These are phyloP conservation scores for Pantala flavescens DNA, from an alignment of 1,140 invertebrate genomes.

Conservation along the genomic window DNA sequence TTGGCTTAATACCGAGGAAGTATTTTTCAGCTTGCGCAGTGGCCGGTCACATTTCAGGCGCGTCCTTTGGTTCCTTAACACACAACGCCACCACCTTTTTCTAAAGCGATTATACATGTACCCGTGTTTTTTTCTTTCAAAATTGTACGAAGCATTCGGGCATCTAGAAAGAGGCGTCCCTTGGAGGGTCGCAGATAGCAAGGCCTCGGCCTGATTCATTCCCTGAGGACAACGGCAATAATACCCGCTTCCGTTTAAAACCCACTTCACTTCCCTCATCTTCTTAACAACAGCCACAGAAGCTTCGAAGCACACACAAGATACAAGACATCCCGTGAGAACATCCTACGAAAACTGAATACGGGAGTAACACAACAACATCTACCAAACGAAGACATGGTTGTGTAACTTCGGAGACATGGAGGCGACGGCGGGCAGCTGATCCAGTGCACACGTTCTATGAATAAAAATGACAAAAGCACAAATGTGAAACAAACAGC, in stretches of 20 bases:
- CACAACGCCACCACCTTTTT: too few species aligned
- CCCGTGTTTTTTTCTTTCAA: too few species aligned
- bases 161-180: too few species aligned
- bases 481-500: background rate
- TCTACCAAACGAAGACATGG: background rate
- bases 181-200: too few species aligned
- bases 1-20: too few species aligned
- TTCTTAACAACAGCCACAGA: conserved; percentile 1
- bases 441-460: background rate
- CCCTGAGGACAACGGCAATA: too few species aligned
- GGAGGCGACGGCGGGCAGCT: background rate
- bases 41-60: too few species aligned
- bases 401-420: background rate
- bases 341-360: background rate
- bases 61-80: too few species aligned
- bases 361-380: background rate
- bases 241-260: background rate
- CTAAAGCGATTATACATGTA: too few species aligned
- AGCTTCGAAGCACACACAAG: conserved; percentile 2
- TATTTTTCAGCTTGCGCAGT: too few species aligned
- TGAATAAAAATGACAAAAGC: background rate
- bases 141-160: too few species aligned
- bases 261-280: background rate
- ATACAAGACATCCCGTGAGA: conserved; percentile 4
- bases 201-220: too few species aligned